Evolutionary conservation across 2,888 invertebrate genomes (phyloP).

Genomic region (Drosophila neonasuta): DNA sequence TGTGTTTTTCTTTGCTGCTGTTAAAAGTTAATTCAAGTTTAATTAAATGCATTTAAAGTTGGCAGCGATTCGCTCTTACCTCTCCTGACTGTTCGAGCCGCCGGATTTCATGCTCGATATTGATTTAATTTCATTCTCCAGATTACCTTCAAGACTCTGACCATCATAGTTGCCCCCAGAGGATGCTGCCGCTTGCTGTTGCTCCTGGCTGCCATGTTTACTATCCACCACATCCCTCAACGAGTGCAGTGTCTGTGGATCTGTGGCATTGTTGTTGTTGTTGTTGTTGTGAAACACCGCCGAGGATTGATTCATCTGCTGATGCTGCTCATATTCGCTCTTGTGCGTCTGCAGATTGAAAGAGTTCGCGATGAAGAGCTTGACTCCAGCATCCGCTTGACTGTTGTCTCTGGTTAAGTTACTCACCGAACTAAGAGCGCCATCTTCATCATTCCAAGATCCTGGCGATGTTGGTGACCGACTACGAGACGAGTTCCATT

Average conservation of each 20-base stretch:
- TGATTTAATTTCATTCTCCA: constrained; percentile 95
- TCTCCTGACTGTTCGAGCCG: constrained; percentile 90
- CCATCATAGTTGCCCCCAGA: constrained; percentile 87
- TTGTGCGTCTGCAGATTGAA: constrained; percentile 72
- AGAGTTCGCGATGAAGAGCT: constrained; percentile 3
- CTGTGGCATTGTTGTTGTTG: constrained; percentile 47
- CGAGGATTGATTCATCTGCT: constrained; percentile 58
- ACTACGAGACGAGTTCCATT: constrained; percentile 60
- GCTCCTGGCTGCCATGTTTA: constrained; percentile 51
- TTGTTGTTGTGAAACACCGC: constrained; percentile 47
- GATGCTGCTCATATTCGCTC: constrained; percentile 75
- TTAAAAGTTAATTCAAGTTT: constrained; percentile 19
- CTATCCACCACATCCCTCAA: constrained; percentile 69
- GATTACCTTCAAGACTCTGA: constrained; percentile 94
- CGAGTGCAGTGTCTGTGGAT: constrained; percentile 46
- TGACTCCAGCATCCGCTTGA: constrained; percentile 1
- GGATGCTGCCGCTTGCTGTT: constrained; percentile 34
- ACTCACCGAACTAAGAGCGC: constrained; percentile 80
- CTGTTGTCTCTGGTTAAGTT: constrained; percentile 7
- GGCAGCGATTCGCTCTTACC: constrained; percentile 82
- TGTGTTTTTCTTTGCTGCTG: constrained; percentile 18
- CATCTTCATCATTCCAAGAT: constrained; percentile 82
- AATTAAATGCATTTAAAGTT: not conserved
- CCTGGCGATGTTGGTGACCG: constrained; percentile 82
- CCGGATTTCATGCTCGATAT: constrained; percentile 91